These are phyloP conservation scores for Punctoribates punctum DNA, from an alignment of 2,888 invertebrate species.

Conservation along the genomic window DNA sequence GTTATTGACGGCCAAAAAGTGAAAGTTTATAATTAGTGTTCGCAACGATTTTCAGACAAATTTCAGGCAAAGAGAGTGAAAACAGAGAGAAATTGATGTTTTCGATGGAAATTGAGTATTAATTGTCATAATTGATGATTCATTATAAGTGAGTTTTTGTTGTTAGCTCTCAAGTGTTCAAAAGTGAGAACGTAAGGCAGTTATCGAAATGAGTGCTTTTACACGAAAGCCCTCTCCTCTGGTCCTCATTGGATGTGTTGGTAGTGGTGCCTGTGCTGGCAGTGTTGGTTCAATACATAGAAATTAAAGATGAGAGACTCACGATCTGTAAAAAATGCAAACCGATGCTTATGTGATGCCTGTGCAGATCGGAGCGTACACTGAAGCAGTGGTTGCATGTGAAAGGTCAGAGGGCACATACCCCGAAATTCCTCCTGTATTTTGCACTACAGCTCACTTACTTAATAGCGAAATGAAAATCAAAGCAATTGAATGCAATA, in stretches of 20 bases:
- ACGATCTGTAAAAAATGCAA: slow-evolving; percentile 35
- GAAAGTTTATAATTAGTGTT: too few relatives aligned
- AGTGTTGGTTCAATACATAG: slow-evolving; percentile 28
- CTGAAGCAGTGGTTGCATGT: slow-evolving; percentile 21
- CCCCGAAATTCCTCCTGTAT: slow-evolving; percentile 36
- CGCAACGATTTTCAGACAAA: too few relatives aligned
- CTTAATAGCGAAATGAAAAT: slow-evolving; percentile 33
- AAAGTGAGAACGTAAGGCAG: slow-evolving; percentile 31
- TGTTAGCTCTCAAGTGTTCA: slow-evolving; percentile 5
- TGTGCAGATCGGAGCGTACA: background rate
- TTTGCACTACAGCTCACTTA: slow-evolving; percentile 34
- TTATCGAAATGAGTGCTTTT: slow-evolving; percentile 36
- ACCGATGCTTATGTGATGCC: slow-evolving; percentile 19
- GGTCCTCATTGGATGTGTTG: background rate
- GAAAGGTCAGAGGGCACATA: slow-evolving; percentile 34
- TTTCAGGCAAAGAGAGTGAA: too few relatives aligned
- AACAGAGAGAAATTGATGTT: too few relatives aligned
- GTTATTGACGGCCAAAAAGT: too few relatives aligned
- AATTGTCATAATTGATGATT: background rate
- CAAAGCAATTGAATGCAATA: slow-evolving; percentile 13
- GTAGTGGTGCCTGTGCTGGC: slow-evolving; percentile 4
- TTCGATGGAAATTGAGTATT: background rate
- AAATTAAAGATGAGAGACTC: slow-evolving; percentile 35
- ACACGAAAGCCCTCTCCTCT: slow-evolving; percentile 20
- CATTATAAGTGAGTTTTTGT: slow-evolving; percentile 23